Evolutionary conservation across 2,113 vertebrate species (phyloP).

Genomic region (Hypanus sabinus): DNA sequence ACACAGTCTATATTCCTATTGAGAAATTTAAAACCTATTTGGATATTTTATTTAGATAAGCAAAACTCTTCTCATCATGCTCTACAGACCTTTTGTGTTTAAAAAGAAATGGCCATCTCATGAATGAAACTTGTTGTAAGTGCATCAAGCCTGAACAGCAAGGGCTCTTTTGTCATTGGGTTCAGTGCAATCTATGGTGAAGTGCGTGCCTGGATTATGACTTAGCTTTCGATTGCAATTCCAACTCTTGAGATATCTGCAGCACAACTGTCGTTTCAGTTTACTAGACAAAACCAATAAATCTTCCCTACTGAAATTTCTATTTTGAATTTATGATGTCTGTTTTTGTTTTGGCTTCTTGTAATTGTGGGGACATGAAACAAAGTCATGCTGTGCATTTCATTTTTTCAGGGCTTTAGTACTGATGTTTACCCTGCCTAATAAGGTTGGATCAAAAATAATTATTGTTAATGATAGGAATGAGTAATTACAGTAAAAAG

Average conservation of each 20-base stretch:
- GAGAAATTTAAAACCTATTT: background rate
- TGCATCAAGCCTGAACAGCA: background rate
- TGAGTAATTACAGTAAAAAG: slow-evolving; percentile 37
- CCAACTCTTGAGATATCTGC: slow-evolving; percentile 13
- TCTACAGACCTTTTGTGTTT: background rate
- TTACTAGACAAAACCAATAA: slow-evolving; percentile 16
- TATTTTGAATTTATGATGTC: slow-evolving; percentile 6
- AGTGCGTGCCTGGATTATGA: background rate
- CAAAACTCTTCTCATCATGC: background rate
- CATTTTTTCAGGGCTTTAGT: slow-evolving; percentile 29
- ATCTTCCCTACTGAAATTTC: slow-evolving; percentile 15
- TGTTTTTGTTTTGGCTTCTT: slow-evolving; percentile 26
- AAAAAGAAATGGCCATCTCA: background rate
- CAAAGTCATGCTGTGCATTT: slow-evolving; percentile 27
- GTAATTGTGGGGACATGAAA: background rate
- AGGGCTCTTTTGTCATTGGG: background rate
- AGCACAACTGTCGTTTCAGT: background rate
- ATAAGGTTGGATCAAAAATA: slow-evolving; percentile 37
- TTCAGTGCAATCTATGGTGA: background rate
- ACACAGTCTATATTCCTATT: background rate
- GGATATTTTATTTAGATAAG: background rate
- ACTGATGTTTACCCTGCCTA: slow-evolving; percentile 34
- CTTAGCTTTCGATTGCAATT: background rate
- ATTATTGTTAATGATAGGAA: slow-evolving; percentile 35
- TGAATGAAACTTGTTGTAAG: background rate